Conservation (phyloP, 2,888 invertebrate species). For the Allophyes oxyacanthae region DNA sequence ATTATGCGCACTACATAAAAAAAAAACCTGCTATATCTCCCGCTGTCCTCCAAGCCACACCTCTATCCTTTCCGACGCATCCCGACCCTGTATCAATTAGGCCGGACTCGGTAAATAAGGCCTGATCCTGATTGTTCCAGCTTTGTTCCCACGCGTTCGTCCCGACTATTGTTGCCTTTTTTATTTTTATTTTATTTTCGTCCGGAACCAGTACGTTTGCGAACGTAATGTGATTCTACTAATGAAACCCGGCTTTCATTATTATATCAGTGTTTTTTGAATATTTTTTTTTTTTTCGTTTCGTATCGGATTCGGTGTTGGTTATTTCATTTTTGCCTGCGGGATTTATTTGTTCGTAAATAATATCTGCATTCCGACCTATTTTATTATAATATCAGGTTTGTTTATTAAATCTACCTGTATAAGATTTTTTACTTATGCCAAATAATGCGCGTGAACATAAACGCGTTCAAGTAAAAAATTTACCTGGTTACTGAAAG, state of each 20-base stretch:
- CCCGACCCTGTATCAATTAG: conserved; percentile 83
- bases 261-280: conserved; percentile 51
- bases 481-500: too few relatives aligned
- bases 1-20: too few relatives aligned
- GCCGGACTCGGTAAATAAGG: conserved; percentile 78
- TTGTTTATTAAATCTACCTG: too few relatives aligned
- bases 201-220: conserved; percentile 44
- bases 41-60: conserved; percentile 61
- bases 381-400: too few relatives aligned
- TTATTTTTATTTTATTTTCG: conserved; percentile 53
- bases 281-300: conserved; percentile 30
- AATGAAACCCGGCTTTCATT: conserved; percentile 60
- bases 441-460: too few relatives aligned
- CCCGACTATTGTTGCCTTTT: conserved; percentile 60
- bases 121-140: conserved; percentile 74
- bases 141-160: conserved; percentile 69
- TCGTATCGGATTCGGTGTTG: conserved; percentile 21
- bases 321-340: conserved; percentile 30
- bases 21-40: too few relatives aligned
- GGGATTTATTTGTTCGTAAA: not conserved
- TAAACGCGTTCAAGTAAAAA: too few relatives aligned
- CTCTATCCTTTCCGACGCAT: conserved; percentile 60
- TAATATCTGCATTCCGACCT: not conserved
- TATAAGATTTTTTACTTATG: too few relatives aligned
- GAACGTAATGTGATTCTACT: conserved; percentile 59